These are phyloP conservation scores for Choristoneura fumiferana DNA, from an alignment of 1,140 invertebrate genomes.

Conservation along the genomic window DNA sequence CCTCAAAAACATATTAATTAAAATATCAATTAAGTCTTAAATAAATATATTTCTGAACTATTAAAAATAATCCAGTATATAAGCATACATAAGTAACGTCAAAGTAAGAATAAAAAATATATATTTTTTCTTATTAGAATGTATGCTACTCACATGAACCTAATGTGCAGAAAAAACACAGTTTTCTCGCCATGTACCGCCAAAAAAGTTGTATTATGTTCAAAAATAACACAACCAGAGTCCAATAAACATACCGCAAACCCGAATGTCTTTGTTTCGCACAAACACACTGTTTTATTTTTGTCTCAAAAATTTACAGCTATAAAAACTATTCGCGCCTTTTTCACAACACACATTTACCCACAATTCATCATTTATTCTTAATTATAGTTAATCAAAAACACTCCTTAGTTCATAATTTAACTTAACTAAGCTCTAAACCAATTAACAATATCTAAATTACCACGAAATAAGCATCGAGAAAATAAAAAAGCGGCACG, in stretches of 20 bases:
- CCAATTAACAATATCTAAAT: slow-evolving; percentile 28
- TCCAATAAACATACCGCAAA: background rate
- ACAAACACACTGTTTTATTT: slow-evolving; percentile 35
- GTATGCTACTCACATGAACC: slow-evolving; percentile 52
- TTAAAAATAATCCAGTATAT: too few relatives aligned
- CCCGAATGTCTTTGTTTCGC: slow-evolving; percentile 30
- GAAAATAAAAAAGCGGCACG: slow-evolving; percentile 73
- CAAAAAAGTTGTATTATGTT: background rate
- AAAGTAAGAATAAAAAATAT: too few relatives aligned
- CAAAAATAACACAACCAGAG: background rate
- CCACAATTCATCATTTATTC: slow-evolving; percentile 26
- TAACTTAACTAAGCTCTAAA: slow-evolving; percentile 29
- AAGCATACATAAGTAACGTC: too few relatives aligned
- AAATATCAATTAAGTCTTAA: too few relatives aligned
- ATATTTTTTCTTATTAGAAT: too few relatives aligned
- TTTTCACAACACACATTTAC: slow-evolving; percentile 52
- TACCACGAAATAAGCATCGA: slow-evolving; percentile 35
- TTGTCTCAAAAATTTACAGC: slow-evolving; percentile 32
- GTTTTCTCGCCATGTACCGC: slow-evolving; percentile 25
- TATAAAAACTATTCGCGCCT: slow-evolving; percentile 60
- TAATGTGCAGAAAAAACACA: slow-evolving; percentile 44
- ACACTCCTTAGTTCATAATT: slow-evolving; percentile 27
- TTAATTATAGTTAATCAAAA: slow-evolving; percentile 11
- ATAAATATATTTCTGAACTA: too few relatives aligned
- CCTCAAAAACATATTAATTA: too few relatives aligned